A percentile compares a stretch with the other conserved stretches of the same genome.
These are phyloP conservation scores for Bradypus variegatus DNA, from an alignment of 2,797 vertebrate species.

Conservation along the genomic window DNA sequence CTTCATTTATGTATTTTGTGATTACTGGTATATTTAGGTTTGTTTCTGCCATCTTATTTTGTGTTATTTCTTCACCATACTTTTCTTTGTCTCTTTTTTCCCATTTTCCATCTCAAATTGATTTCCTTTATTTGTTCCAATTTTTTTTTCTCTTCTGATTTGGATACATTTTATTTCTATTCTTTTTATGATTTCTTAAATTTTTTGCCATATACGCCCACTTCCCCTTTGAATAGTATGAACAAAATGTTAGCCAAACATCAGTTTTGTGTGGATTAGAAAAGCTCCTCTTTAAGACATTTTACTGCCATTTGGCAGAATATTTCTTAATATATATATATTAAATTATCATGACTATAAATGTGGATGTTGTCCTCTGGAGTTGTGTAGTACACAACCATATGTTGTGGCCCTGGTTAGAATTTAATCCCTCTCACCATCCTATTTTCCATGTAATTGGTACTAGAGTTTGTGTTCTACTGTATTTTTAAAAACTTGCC, in stretches of 20 bases:
- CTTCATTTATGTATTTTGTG: neutral
- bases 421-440: neutral
- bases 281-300: neutral
- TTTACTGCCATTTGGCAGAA: neutral
- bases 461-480: neutral
- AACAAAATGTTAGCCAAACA: neutral
- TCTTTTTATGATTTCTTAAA: neutral
- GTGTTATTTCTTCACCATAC: neutral
- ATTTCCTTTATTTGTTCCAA: neutral
- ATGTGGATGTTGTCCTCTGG: neutral
- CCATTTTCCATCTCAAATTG: neutral
- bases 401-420: neutral
- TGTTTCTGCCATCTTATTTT: slow-evolving; percentile 6
- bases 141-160: neutral
- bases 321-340: slow-evolving; percentile 2
- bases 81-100: neutral
- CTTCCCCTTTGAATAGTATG: neutral
- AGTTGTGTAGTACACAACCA: neutral
- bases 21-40: neutral
- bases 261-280: neutral
- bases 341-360: neutral
- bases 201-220: neutral
- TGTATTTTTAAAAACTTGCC: neutral
- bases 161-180: neutral
- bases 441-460: neutral